Percentiles rank a stretch among this genome's conserved stretches.
Evolutionary conservation across 1,140 invertebrate genomes (phyloP).

Genomic region (Zaprionus africanus): DNA sequence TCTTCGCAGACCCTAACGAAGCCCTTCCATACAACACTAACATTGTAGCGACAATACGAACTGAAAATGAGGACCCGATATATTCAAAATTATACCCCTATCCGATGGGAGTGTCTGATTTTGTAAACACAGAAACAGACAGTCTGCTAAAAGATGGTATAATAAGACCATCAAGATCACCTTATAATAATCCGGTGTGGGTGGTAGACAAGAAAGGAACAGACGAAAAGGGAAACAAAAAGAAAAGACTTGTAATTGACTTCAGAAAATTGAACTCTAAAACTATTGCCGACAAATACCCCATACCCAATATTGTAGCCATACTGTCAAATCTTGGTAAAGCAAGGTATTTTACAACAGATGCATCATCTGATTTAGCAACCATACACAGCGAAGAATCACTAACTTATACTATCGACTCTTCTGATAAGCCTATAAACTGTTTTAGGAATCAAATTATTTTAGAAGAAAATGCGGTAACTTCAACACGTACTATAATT

Average conservation of each 20-base stretch:
- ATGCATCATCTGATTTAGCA: no score
- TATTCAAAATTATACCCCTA: slow-evolving; percentile 41
- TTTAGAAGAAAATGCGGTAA: slow-evolving; percentile 16
- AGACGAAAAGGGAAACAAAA: neutral
- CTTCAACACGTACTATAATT: neutral
- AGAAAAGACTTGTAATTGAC: slow-evolving; percentile 3
- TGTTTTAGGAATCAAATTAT: slow-evolving; percentile 40
- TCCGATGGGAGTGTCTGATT: neutral
- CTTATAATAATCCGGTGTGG: neutral
- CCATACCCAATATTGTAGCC: neutral
- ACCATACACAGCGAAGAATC: no score
- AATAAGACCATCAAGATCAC: neutral
- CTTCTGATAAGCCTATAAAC: slow-evolving; percentile 27
- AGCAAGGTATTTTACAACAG: slow-evolving; percentile 36
- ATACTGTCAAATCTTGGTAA: neutral
- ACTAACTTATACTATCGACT: slow-evolving; percentile 4
- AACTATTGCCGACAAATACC: slow-evolving; percentile 1
- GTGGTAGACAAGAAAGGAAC: neutral
- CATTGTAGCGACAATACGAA: slow-evolving; percentile 21
- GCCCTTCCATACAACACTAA: slow-evolving; percentile 11
- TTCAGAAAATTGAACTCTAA: slow-evolving; percentile 6
- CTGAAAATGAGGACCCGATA: slow-evolving; percentile 28
- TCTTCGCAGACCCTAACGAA: neutral
- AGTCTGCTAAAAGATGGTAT: slow-evolving; percentile 1
- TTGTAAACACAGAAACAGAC: neutral